Conservation (phyloP, 2,888 invertebrate species). For the Scaptodrosophila latifasciaeformis region DNA sequence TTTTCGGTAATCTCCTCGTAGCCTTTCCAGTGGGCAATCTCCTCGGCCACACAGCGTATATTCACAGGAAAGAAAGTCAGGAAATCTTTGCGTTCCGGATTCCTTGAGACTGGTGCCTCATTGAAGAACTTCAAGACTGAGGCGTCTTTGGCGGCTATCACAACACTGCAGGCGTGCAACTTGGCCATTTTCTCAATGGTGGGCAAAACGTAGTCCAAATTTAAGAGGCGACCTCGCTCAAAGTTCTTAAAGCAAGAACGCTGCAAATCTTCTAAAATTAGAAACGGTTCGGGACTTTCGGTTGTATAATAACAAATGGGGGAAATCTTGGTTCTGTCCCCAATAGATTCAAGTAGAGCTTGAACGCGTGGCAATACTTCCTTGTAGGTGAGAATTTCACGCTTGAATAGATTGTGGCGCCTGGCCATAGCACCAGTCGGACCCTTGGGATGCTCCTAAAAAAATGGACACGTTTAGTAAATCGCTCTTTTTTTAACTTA, state of each 20-base stretch:
- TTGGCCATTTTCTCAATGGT: slow-evolving; percentile 77
- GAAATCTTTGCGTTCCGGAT: slow-evolving; percentile 72
- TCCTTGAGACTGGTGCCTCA: slow-evolving; percentile 71
- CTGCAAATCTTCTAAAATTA: slow-evolving; percentile 78
- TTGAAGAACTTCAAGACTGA: slow-evolving; percentile 68
- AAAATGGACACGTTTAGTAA: background rate
- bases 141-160: slow-evolving; percentile 62
- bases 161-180: slow-evolving; percentile 77
- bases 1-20: slow-evolving; percentile 73
- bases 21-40: slow-evolving; percentile 71
- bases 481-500: background rate
- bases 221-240: slow-evolving; percentile 77
- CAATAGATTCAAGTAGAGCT: slow-evolving; percentile 65
- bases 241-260: slow-evolving; percentile 77
- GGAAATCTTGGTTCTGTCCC: slow-evolving; percentile 70
- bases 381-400: slow-evolving; percentile 72
- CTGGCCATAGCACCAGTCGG: slow-evolving; percentile 71
- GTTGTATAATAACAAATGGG: slow-evolving; percentile 73
- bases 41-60: slow-evolving; percentile 71
- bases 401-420: slow-evolving; percentile 72
- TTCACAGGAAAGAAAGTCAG: slow-evolving; percentile 72
- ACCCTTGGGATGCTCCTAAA: slow-evolving; percentile 71
- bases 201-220: slow-evolving; percentile 76
- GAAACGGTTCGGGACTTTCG: slow-evolving; percentile 71
- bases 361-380: slow-evolving; percentile 71